Evolutionary conservation across 2,888 invertebrate genomes (phyloP), one percentile per base, ranked within the genome.

Genomic region (Smittia sp.): DNA sequence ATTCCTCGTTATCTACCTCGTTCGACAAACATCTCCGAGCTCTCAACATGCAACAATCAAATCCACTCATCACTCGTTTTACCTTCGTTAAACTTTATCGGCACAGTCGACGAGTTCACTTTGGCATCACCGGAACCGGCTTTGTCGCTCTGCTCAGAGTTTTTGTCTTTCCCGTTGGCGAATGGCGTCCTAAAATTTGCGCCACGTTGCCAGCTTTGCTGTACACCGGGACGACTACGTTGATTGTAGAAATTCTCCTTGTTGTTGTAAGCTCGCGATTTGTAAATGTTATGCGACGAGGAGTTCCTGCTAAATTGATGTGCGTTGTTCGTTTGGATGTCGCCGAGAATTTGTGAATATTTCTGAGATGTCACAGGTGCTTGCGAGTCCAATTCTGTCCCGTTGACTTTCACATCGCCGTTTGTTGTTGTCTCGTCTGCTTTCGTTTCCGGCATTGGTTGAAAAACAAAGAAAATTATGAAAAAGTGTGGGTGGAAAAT

Each of bases 11-110:
- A n/a, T n/a, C n/a, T n/a, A n/a, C n/a, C n/a, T n/a, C n/a, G n/a
- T n/a, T n/a, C n/a, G n/a, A n/a, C n/a, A n/a, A n/a, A n/a, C n/a
- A n/a, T n/a, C n/a, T n/a, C n/a, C n/a, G n/a, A n/a, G n/a, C n/a
- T n/a, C n/a, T n/a, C n/a, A n/a, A n/a, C n/a, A n/a, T n/a, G n/a
- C n/a, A n/a, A n/a, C n/a, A n/a, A n/a, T n/a, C n/a, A n/a, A n/a
- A 32, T 32, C 9, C 32, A 32, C 32, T 32, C 32, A 9, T 32
- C 32, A 32, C 1, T 46, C n/a, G 25, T 46, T 6, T 54, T 75
- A 76, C 76, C 76, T 75, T 76, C 76, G 75, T 76, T 76, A 66
- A 76, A 76, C 24, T 69, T 69, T 69, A 65, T 65, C 20, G 76
- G 75, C 75, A 75, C 76, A 20, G 70, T 58, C 63, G 66, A 41